Percentiles rank a stretch among this genome's conserved stretches.
Evolutionary conservation across 2,113 vertebrate genomes (phyloP).

Genomic region (Tricholaema leucomelas): DNA sequence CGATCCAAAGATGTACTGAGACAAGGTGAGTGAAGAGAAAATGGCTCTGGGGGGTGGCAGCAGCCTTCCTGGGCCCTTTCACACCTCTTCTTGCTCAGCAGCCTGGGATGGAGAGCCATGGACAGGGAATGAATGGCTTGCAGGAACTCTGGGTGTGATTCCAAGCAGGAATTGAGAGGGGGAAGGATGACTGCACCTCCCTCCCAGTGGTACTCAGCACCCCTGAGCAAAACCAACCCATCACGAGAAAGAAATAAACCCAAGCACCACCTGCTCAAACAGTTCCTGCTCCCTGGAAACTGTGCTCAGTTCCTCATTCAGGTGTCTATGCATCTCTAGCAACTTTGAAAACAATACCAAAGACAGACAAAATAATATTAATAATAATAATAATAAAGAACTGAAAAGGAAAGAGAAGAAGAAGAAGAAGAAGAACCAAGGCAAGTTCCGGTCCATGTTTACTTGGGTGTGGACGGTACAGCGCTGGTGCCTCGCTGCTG

Average conservation of each 20-base stretch:
- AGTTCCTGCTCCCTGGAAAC: constrained; percentile 1
- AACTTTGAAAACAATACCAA: constrained; percentile 86
- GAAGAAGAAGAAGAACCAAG: neutral
- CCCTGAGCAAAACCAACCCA: neutral
- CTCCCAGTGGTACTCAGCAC: neutral
- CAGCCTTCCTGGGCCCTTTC: neutral
- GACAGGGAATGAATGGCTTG: neutral
- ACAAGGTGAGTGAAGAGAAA: neutral
- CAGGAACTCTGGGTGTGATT: neutral
- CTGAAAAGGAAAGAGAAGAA: too few species aligned
- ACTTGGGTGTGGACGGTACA: constrained; percentile 14
- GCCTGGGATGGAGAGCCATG: neutral
- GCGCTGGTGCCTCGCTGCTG: neutral
- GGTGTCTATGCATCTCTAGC: constrained; percentile 94
- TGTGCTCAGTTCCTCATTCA: constrained; percentile 51
- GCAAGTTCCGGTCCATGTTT: constrained; percentile 60
- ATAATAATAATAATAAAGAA: neutral
- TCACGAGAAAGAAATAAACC: neutral
- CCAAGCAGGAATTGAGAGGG: neutral
- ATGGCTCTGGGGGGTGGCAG: neutral
- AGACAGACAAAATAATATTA: constrained; percentile 73
- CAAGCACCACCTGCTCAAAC: neutral
- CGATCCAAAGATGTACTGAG: constrained; percentile 54
- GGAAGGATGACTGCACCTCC: neutral
- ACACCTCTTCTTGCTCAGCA: neutral